phyloP scores from a whole-genome alignment of 2,888 invertebrate species.

The Pandemis corylana region DNA sequence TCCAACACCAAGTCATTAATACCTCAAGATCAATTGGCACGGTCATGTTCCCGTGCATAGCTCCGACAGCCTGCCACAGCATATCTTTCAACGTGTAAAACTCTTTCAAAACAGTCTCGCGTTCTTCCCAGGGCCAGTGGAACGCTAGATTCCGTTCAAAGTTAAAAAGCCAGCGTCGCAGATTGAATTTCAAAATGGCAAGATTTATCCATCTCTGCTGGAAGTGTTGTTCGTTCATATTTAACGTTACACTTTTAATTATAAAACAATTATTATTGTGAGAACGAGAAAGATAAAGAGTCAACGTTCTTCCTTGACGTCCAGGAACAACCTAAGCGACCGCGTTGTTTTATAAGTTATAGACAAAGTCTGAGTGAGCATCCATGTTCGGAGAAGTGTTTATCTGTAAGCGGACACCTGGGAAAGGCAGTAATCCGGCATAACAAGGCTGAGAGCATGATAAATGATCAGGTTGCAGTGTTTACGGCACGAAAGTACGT shows the following conservation, averaged over 20 bases:
- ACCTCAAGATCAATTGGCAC: constrained; percentile 48
- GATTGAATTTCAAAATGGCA: constrained; percentile 61
- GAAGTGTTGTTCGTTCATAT: constrained; percentile 54
- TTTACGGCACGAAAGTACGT: constrained; percentile 3
- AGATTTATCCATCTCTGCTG: constrained; percentile 71
- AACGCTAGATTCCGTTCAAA: constrained; percentile 60
- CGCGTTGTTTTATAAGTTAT: constrained; percentile 17
- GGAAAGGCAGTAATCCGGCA: constrained; percentile 49
- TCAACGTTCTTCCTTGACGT: constrained; percentile 4
- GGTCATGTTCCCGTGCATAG: constrained; percentile 66
- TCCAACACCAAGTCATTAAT: neutral
- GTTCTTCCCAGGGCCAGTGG: constrained; percentile 52
- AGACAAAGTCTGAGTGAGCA: constrained; percentile 58
- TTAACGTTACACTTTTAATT: neutral
- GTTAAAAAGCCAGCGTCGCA: constrained; percentile 58
- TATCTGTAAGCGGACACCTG: constrained; percentile 69
- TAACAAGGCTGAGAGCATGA: constrained; percentile 18
- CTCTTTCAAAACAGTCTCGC: constrained; percentile 54
- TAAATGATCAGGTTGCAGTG: constrained; percentile 25
- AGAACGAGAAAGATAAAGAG: constrained; percentile 17
- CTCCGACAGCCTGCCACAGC: constrained; percentile 70
- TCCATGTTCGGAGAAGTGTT: constrained; percentile 65
- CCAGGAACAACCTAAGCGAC: constrained; percentile 20
- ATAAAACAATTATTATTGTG: neutral
- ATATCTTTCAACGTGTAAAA: constrained; percentile 64